These are phyloP conservation scores for Leptinotarsa undecemlineata DNA, from an alignment of 1,140 invertebrate genomes.

Conservation along the genomic window DNA sequence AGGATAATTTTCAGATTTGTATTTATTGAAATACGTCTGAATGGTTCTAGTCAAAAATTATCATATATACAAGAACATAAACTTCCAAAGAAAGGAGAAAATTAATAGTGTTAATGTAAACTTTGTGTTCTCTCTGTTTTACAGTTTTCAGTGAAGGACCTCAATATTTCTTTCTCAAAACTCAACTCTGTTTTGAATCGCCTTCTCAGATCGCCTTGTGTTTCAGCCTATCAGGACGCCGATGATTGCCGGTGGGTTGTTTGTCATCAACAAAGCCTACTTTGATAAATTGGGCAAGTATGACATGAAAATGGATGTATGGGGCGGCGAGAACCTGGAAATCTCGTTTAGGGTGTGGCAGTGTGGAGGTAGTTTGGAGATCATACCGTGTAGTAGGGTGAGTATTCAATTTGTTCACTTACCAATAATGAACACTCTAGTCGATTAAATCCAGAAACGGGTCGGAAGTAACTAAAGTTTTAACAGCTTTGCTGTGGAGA, in stretches of 20 bases:
- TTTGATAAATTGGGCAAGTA: constrained; percentile 95
- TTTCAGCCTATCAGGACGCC: constrained; percentile 78
- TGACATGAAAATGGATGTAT: constrained; percentile 97
- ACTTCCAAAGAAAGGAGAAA: no score
- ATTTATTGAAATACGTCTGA: no score
- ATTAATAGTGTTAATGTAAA: no score
- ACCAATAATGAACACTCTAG: no score
- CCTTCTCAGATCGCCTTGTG: background rate
- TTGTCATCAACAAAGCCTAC: constrained; percentile 89
- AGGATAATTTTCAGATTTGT: no score
- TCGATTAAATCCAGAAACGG: no score
- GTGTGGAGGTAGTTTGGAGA: constrained; percentile 92
- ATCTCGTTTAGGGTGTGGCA: constrained; percentile 89
- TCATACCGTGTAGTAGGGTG: constrained; percentile 90
- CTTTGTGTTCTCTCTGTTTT: no score
- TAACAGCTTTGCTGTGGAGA: background rate
- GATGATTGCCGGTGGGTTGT: constrained; percentile 93
- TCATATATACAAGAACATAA: no score
- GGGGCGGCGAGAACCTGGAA: constrained; percentile 86
- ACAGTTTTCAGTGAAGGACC: no score
- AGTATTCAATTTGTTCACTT: constrained; percentile 17
- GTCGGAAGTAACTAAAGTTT: no score
- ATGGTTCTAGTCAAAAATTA: no score
- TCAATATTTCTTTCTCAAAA: constrained; percentile 15
- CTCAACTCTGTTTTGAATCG: background rate